Conservation (phyloP, 2,888 invertebrate genomes). For the Aromia moschata region DNA sequence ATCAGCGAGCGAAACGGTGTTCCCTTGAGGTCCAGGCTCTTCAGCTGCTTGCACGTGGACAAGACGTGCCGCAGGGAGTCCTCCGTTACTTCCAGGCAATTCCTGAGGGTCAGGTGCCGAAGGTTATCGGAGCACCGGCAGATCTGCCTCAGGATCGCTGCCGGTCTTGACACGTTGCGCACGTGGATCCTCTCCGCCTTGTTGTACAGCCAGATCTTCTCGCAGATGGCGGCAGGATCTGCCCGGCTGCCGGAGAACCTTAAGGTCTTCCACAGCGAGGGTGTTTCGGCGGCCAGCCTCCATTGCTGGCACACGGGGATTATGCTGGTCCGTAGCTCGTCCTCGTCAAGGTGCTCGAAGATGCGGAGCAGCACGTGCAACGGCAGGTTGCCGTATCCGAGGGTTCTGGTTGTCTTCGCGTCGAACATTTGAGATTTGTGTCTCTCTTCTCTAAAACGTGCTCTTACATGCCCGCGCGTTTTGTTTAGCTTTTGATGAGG, state of each 20-base stretch:
- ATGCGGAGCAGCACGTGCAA: constrained; percentile 27
- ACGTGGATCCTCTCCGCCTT: constrained; percentile 26
- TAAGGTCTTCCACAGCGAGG: constrained; percentile 32
- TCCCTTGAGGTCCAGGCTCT: constrained; percentile 35
- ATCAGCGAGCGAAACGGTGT: constrained; percentile 30
- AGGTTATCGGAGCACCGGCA: constrained; percentile 30
- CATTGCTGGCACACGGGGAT: constrained; percentile 38
- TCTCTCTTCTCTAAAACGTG: too few species aligned
- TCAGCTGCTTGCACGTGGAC: constrained; percentile 27
- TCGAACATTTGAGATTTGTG: too few species aligned
- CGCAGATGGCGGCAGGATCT: constrained; percentile 27
- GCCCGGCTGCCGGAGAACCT: constrained; percentile 25
- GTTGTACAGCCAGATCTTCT: constrained; percentile 33
- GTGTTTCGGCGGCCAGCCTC: constrained; percentile 31
- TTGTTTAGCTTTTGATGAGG: constrained; percentile 1
- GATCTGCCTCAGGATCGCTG: constrained; percentile 32
- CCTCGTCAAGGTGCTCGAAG: constrained; percentile 32
- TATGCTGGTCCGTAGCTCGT: constrained; percentile 31
- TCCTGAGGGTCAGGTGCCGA: constrained; percentile 24
- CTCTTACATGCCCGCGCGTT: too few species aligned
- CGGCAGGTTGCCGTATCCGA: constrained; percentile 30
- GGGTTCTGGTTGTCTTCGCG: neutral
- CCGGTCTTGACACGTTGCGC: constrained; percentile 17
- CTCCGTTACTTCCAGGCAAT: constrained; percentile 33
- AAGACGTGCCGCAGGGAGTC: constrained; percentile 33